Base-by-base conservation (phyloP, 2,888 invertebrate genomes). In the Meliscaeva auricollis region DNA sequence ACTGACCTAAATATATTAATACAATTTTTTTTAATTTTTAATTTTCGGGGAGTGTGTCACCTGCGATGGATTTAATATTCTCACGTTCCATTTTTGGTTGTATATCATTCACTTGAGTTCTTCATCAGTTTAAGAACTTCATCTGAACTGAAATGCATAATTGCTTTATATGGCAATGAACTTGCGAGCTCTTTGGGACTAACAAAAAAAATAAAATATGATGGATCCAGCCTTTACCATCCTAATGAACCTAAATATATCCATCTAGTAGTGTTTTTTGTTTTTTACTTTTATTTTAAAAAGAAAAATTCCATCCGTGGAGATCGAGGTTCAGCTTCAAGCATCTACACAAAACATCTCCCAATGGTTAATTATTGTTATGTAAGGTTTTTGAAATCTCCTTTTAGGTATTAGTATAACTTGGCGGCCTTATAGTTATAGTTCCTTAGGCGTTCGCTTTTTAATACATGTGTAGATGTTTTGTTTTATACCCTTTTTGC, bases 1-100 rank as follows among this genome's bases (percentile, higher is more conserved):
- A 70, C 48, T 84, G 83, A 84, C 83, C 83, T 48, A 79, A 62
- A 84, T 79, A 38, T n/a, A 26, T 56, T 44, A 66, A 73, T 68
- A 56, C 60, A 38, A 52, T 50, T 11, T 38, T 35, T 62, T 64
- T 64, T 75, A 58, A 68, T 60, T 46, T 30, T 35, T 22, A 17
- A 11, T 60, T 73, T 73, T 78, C 30, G 46, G 69, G 74, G 75
- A 79, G 74, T 75, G 79, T 66, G 64, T 46, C 79, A 75, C 78
- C 68, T 83, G 78, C 26, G 41, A 77, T 44, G 30, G 17, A 30
- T 8, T 26, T 17, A 32, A 44, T 56, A 20, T 72, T 77, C 66
- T 52, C 72, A 77, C 72, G 60, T 13, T 66, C 13, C 41, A 38
- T 60, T 68, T 44, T 3, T 60, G 30, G n/a, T 20, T 64, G 3